A percentile compares a stretch with the other conserved stretches of the same genome.
These are phyloP conservation scores for Margarornis squamiger DNA, from an alignment of 2,797 vertebrate genomes.

Conservation along the genomic window DNA sequence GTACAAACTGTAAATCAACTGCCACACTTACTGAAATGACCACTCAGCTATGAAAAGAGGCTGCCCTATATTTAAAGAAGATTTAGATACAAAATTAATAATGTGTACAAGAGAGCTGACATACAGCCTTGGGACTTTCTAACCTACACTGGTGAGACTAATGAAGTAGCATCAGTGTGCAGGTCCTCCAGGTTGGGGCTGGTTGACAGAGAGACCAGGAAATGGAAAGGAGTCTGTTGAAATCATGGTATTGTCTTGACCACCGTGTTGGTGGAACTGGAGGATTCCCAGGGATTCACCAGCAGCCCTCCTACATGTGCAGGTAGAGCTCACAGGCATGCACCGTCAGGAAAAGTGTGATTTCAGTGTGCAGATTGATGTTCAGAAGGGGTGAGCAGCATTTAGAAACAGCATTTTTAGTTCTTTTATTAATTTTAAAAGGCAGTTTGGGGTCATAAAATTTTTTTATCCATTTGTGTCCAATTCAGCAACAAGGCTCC, in stretches of 20 bases:
- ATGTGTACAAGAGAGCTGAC: not conserved
- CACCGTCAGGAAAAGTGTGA: not conserved
- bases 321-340: not conserved
- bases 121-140: not conserved
- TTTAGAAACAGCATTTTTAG: not conserved
- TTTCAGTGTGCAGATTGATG: not conserved
- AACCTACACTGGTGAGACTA: not conserved
- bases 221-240: not conserved
- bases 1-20: slow-evolving; percentile 69
- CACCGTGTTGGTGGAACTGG: not conserved
- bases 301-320: not conserved
- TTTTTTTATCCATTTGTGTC: not conserved
- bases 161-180: not conserved
- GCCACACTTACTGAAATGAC: slow-evolving; percentile 40
- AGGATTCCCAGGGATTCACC: not conserved
- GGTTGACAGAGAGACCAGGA: not conserved
- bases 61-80: slow-evolving; percentile 48
- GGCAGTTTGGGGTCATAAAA: not conserved
- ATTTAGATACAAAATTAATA: slow-evolving; percentile 30
- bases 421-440: not conserved
- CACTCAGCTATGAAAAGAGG: slow-evolving; percentile 40
- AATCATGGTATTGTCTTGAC: not conserved
- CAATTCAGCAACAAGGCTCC: not conserved
- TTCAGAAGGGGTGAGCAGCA: not conserved
- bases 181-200: not conserved